Percentiles rank a stretch among this genome's conserved stretches.
Conservation (phyloP, 2,113 vertebrate genomes). For the Felis catus region DNA sequence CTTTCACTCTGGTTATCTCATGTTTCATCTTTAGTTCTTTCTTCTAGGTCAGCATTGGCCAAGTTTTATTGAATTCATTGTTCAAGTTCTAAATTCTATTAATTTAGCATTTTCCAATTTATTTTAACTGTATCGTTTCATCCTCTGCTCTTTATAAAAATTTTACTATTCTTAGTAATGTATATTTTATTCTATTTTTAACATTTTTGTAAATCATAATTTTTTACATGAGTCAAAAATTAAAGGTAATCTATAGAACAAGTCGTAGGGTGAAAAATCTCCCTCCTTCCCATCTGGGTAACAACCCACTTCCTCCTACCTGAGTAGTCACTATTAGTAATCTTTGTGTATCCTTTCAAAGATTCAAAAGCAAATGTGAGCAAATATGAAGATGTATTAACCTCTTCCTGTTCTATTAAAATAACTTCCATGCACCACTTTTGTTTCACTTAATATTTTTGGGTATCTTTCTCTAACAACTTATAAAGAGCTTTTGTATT, state of each 20-base stretch:
- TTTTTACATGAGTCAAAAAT: not conserved
- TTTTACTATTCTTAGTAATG: not conserved
- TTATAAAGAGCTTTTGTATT: not conserved
- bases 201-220: not conserved
- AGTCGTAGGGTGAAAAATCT: not conserved
- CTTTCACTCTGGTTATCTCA: not conserved
- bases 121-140: not conserved
- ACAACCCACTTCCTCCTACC: not conserved
- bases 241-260: not conserved
- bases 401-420: not conserved
- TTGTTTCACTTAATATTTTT: not conserved
- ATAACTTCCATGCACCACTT: not conserved
- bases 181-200: not conserved
- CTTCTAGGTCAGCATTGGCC: not conserved
- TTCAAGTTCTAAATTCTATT: slow-evolving; percentile 12
- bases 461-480: not conserved
- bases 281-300: not conserved
- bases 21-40: not conserved
- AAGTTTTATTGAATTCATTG: not conserved
- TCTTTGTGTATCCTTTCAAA: not conserved
- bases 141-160: not conserved
- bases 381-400: not conserved
- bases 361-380: not conserved
- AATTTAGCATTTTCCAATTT: not conserved
- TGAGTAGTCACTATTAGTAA: not conserved